A percentile compares a stretch with the other conserved stretches of the same genome.
phyloP scores from a whole-genome alignment of 2,797 vertebrate species.

The Poliocrania exsul region DNA sequence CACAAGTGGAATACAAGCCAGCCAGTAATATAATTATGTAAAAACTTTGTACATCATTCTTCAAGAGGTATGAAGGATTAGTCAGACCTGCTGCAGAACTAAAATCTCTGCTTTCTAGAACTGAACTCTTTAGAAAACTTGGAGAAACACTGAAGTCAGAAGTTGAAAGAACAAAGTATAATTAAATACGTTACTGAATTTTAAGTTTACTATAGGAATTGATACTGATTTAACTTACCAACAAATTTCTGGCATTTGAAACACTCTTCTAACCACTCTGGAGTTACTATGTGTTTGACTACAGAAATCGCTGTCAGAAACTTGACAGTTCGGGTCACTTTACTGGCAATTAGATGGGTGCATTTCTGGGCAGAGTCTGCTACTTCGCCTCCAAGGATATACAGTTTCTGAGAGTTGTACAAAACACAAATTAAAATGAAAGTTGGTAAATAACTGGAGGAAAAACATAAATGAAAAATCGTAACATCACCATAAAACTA shows the following conservation, averaged over 20 bases:
- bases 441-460: neutral
- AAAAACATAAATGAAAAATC: neutral
- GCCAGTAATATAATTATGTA: neutral
- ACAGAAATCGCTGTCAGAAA: conserved; percentile 94
- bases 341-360: conserved; percentile 91
- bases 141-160: neutral
- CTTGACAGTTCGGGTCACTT: conserved; percentile 95
- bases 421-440: neutral
- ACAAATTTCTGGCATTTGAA: conserved; percentile 93
- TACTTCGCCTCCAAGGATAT: conserved; percentile 92
- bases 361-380: conserved; percentile 88
- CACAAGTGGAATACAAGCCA: neutral
- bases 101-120: neutral
- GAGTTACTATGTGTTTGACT: conserved; percentile 91
- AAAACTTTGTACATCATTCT: neutral
- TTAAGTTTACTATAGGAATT: neutral
- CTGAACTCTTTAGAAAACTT: neutral
- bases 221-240: conserved; percentile 76
- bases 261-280: conserved; percentile 95
- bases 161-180: neutral
- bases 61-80: neutral
- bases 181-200: neutral
- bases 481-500: neutral
- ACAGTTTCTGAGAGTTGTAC: conserved; percentile 83
- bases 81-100: neutral